Percentiles rank a stretch among this genome's conserved stretches.
These are phyloP conservation scores for Apis cerana DNA, from an alignment of 1,140 invertebrate genomes.

Conservation along the genomic window DNA sequence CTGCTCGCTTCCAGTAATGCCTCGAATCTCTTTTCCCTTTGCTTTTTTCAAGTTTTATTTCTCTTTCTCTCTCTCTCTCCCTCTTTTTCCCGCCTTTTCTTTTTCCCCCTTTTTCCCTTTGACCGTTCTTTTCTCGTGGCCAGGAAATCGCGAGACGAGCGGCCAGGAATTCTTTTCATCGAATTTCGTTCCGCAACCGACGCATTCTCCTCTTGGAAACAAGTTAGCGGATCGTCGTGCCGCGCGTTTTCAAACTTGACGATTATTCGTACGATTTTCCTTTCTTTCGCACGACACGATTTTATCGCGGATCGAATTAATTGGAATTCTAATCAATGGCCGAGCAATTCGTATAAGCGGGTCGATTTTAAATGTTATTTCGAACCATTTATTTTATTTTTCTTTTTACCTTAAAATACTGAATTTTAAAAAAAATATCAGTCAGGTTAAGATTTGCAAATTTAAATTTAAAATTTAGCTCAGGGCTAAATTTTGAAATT, in stretches of 20 bases:
- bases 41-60: background rate
- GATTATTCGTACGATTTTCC: background rate
- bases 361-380: background rate
- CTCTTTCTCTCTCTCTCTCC: no score
- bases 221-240: background rate
- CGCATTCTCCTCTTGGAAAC: conserved; percentile 7
- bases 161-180: conserved; percentile 27
- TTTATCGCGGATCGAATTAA: background rate
- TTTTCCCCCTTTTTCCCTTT: background rate
- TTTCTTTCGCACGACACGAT: background rate
- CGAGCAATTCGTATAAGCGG: background rate
- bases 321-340: conserved; percentile 7
- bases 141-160: conserved; percentile 1
- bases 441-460: background rate
- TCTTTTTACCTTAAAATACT: no score
- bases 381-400: background rate
- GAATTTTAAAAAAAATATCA: no score
- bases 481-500: no score
- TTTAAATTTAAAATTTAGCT: background rate
- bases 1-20: conserved; percentile 11
- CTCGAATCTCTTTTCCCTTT: background rate
- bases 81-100: no score
- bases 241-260: background rate
- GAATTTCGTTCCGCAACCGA: conserved; percentile 5
- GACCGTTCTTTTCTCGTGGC: background rate